phyloP scores from a whole-genome alignment of 2,797 vertebrate genomes.

The Peromyscus attwateri region DNA sequence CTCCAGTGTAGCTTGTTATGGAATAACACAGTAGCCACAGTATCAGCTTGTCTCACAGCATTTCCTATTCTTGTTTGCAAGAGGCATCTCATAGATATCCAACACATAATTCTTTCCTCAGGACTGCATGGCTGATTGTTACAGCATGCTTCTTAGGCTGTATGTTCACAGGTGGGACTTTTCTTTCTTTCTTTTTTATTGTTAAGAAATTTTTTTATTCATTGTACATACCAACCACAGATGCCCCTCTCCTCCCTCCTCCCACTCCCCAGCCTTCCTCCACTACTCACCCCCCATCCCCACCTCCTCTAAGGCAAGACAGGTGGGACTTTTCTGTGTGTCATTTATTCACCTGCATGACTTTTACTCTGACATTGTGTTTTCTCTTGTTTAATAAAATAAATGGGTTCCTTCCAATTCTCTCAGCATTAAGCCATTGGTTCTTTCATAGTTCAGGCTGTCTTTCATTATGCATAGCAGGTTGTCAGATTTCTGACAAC shows the following conservation, averaged over 20 bases:
- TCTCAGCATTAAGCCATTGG: conserved; percentile 1
- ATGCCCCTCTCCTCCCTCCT: too few relatives aligned
- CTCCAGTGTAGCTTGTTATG: accelerated
- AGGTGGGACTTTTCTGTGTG: not conserved
- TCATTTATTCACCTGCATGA: conserved; percentile 23
- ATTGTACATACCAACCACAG: too few relatives aligned
- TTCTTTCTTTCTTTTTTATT: too few relatives aligned
- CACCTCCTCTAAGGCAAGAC: too few relatives aligned
- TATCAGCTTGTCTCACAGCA: not conserved
- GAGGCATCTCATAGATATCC: not conserved
- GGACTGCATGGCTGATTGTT: not conserved
- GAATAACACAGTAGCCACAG: not conserved
- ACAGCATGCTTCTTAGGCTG: not conserved
- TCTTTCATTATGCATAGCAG: conserved; percentile 44
- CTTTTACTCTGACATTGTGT: conserved; percentile 16
- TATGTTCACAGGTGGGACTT: not conserved
- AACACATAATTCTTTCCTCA: not conserved
- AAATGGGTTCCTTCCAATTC: not conserved
- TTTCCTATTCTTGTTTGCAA: not conserved
- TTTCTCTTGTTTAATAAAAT: conserved; percentile 55
- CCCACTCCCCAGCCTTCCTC: too few relatives aligned
- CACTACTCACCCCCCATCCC: too few relatives aligned
- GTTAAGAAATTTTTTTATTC: too few relatives aligned
- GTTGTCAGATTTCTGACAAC: conserved; percentile 30
- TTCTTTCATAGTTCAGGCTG: not conserved